Base-by-base conservation (phyloP, 2,888 invertebrate species). In the Clusia tigrina region DNA sequence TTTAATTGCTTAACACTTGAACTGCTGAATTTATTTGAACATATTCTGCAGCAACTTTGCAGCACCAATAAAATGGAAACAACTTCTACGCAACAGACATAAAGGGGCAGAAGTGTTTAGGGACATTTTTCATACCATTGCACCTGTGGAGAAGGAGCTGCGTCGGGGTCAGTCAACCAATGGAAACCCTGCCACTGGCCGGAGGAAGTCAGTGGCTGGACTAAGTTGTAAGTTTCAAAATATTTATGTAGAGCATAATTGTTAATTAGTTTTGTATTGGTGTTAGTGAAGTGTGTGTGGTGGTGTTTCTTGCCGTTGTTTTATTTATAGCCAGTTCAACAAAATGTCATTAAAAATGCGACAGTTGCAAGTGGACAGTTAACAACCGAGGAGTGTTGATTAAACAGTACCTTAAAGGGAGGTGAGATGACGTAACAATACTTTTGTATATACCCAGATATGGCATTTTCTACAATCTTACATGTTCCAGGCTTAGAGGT, bases 201-300 rank as follows among this genome's bases (percentile, higher is more conserved):
- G 12, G 32, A 32, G 32, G 6, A 48, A 48, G 48, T 48, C 48
- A n/a, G 17, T 25, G 51, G 60, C 56, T 66, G 62, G 59, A n/a
- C n/a, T n/a, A 64, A 64, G 64, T 65, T 60, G 67, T 66, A 60
- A 66, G 62, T 58, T 66, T 64, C 52, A 52, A 42, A 60, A 65
- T 54, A 55, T 54, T 55, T 66, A 54, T 60, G 61, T 56, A 63
- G 61, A 64, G 66, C 71, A 69, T 70, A 66, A 69, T 70, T 68
- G 69, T 71, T 71, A 71, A 71, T 71, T 70, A 71, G 66, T 67
- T 58, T 62, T 65, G 65, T 68, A 20, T 53, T 22, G 53, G 42
- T 46, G 32, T 20, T 51, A 12, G 38, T 37, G 26, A 23, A 26
- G 48, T 20, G 42, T 32, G 32, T 12, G 6, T 42, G 42, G 9